phyloP scores from a whole-genome alignment of 1,140 invertebrate species.

The Hylaeus anthracinus region DNA sequence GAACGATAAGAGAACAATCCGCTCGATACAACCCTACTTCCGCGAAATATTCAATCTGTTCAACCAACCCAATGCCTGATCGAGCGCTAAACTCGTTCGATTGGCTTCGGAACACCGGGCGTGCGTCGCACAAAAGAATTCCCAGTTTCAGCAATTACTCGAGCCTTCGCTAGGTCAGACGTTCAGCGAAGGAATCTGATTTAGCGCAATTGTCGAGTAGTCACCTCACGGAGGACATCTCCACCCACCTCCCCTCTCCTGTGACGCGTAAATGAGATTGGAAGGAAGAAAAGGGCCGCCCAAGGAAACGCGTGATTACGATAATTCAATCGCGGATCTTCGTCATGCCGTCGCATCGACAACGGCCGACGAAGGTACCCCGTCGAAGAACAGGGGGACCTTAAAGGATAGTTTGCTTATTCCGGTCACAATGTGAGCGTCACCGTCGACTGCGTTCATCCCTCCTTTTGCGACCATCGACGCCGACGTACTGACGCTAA shows the following conservation, averaged over 20 bases:
- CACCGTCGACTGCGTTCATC: conserved; percentile 66
- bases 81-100: no score
- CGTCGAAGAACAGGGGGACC: conserved; percentile 30
- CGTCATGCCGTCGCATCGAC: conserved; percentile 49
- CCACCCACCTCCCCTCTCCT: not conserved
- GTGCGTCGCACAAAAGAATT: not conserved
- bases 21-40: no score
- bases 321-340: conserved; percentile 68
- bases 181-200: conserved; percentile 19
- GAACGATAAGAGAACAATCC: no score
- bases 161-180: not conserved
- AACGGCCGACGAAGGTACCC: conserved; percentile 15
- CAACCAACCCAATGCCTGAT: no score
- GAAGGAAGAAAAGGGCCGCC: conserved; percentile 49
- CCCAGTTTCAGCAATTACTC: conserved; percentile 37
- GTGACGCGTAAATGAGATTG: conserved; percentile 64
- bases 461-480: conserved; percentile 60
- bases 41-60: no score
- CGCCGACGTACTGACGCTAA: conserved; percentile 67
- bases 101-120: no score
- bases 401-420: conserved; percentile 74
- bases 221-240: conserved; percentile 50
- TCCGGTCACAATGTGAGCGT: conserved; percentile 72
- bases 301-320: conserved; percentile 61
- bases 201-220: conserved; percentile 44